Evolutionary conservation across 2,797 vertebrate genomes (phyloP).

Genomic region (Orientallactaga sibirica): DNA sequence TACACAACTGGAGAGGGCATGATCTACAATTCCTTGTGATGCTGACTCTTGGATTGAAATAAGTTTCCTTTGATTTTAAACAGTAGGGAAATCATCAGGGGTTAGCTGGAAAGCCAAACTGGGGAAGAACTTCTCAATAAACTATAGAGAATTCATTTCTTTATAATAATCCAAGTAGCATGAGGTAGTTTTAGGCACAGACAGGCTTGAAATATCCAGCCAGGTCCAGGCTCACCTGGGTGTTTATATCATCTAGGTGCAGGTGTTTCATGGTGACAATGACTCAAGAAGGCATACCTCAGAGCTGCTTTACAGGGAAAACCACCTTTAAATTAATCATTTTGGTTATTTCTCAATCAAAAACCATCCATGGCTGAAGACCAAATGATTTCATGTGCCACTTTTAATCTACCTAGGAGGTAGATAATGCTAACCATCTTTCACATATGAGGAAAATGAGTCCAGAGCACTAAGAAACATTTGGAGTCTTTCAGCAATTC

Average conservation of each 20-base stretch:
- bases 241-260: neutral
- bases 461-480: neutral
- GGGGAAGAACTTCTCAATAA: neutral
- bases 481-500: neutral
- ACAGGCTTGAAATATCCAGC: neutral
- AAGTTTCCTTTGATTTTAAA: neutral
- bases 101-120: neutral
- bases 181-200: neutral
- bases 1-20: neutral
- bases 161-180: neutral
- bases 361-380: neutral
- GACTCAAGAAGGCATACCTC: neutral
- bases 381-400: neutral
- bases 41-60: neutral
- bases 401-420: neutral
- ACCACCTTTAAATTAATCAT: neutral
- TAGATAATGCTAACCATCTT: neutral
- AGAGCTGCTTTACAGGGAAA: neutral
- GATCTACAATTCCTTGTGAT: neutral
- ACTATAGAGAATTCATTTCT: constrained; percentile 11
- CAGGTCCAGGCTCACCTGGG: neutral
- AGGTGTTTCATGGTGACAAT: neutral
- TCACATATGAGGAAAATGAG: neutral
- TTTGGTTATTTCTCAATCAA: constrained; percentile 6
- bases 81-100: neutral